Evolutionary conservation across 2,113 vertebrate species (phyloP).

Genomic region (Sylvietta virens): DNA sequence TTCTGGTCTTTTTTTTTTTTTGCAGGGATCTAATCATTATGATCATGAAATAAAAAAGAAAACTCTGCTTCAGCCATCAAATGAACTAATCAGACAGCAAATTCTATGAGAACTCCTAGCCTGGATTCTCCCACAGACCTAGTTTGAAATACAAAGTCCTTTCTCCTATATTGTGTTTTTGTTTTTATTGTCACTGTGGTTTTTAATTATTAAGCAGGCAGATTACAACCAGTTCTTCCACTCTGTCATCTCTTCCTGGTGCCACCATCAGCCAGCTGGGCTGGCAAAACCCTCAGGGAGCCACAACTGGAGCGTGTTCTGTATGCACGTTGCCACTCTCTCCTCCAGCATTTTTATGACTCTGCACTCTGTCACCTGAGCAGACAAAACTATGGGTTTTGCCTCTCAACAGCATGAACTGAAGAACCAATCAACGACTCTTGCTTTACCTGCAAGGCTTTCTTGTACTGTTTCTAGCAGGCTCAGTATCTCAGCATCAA

Average conservation of each 20-base stretch:
- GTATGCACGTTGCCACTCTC: accelerated
- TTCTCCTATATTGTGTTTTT: background rate
- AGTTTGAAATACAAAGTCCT: background rate
- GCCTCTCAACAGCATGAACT: background rate
- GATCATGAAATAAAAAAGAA: background rate
- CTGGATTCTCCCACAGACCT: background rate
- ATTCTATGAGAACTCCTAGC: background rate
- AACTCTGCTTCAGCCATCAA: background rate
- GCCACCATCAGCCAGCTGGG: background rate
- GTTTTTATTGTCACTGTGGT: background rate
- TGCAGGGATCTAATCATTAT: background rate
- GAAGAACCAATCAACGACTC: background rate
- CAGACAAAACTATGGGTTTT: background rate
- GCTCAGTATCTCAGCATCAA: background rate
- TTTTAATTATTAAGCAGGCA: background rate
- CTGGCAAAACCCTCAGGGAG: background rate
- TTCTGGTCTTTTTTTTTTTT: background rate
- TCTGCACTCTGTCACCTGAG: background rate
- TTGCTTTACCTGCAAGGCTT: background rate
- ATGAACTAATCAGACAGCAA: background rate
- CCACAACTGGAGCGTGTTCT: background rate
- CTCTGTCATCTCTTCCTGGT: background rate
- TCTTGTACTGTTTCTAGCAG: background rate
- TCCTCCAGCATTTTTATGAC: background rate
- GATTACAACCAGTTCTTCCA: conserved; percentile 10